phyloP scores from a whole-genome alignment of 2,888 invertebrate species.

The Drosophila birchii region DNA sequence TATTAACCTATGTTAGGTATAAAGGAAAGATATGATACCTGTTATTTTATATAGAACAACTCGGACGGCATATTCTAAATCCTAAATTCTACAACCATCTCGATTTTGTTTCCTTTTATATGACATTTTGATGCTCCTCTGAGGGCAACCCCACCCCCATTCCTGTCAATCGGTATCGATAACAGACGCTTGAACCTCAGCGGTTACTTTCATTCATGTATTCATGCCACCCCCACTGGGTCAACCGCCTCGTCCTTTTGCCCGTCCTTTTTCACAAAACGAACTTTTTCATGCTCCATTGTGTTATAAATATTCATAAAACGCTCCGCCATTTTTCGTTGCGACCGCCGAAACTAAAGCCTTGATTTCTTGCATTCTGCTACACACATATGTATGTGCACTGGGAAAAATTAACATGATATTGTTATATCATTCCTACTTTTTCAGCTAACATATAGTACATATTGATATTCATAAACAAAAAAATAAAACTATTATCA shows the following conservation, averaged over 20 bases:
- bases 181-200: slow-evolving; percentile 26
- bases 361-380: slow-evolving; percentile 75
- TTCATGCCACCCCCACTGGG: slow-evolving; percentile 4
- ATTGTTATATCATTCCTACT: background rate
- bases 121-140: slow-evolving; percentile 7
- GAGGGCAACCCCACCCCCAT: slow-evolving; percentile 5
- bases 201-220: slow-evolving; percentile 21
- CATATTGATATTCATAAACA: background rate
- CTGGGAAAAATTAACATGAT: background rate
- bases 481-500: background rate
- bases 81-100: background rate
- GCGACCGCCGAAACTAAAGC: slow-evolving; percentile 63
- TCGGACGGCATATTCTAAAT: background rate
- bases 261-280: slow-evolving; percentile 1
- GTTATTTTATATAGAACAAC: background rate
- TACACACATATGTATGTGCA: slow-evolving; percentile 27
- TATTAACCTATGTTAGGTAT: too few relatives aligned
- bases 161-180: slow-evolving; percentile 39
- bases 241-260: background rate
- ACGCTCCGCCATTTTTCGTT: slow-evolving; percentile 56
- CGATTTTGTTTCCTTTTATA: background rate
- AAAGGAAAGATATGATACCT: background rate
- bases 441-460: too few relatives aligned
- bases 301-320: slow-evolving; percentile 81
- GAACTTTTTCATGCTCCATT: slow-evolving; percentile 77